Conservation (phyloP, 2,113 vertebrate genomes). For the Scopus umbretta region DNA sequence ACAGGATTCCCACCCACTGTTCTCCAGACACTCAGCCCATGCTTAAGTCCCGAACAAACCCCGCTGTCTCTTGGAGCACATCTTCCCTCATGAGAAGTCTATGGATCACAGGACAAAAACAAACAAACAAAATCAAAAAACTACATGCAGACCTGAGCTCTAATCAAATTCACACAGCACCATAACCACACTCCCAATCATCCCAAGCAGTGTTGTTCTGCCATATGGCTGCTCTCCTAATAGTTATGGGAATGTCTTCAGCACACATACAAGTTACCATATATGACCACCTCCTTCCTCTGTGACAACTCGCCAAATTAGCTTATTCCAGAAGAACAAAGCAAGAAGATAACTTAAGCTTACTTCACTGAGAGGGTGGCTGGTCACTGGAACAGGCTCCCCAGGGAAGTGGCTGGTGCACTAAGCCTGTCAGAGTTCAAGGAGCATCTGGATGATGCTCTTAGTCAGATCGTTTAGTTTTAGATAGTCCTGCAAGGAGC, state of each 20-base stretch:
- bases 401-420: not conserved
- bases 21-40: not conserved
- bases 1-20: not conserved
- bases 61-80: rapidly evolving
- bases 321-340: not conserved
- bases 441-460: not conserved
- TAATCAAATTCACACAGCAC: not conserved
- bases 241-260: not conserved
- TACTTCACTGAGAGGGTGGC: not conserved
- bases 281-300: not conserved
- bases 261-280: not conserved
- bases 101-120: not conserved
- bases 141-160: not conserved
- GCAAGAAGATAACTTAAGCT: not conserved
- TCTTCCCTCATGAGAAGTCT: not conserved
- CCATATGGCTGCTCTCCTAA: not conserved
- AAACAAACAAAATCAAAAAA: too few relatives aligned
- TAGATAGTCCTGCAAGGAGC: not conserved
- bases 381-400: not conserved
- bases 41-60: rapidly evolving
- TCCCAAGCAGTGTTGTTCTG: not conserved
- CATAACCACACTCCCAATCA: not conserved
- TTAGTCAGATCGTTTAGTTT: not conserved
- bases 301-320: not conserved
- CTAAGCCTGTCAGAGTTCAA: not conserved